Evolutionary conservation across 2,888 invertebrate species (phyloP).

Genomic region (Ecliptopera silaceata): DNA sequence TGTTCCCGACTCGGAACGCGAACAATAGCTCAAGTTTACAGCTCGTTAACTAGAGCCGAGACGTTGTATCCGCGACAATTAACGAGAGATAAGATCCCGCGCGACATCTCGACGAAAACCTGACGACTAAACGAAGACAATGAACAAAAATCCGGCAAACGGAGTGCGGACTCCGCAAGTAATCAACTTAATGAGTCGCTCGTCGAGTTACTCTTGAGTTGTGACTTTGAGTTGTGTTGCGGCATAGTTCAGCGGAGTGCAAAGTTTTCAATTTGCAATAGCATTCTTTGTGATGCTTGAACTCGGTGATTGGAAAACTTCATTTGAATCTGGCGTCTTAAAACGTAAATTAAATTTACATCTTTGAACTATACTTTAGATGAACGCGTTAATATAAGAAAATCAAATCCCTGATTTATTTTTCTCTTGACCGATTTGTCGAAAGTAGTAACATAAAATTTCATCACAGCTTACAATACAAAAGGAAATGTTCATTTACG

Average conservation of each 20-base stretch:
- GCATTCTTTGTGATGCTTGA: neutral
- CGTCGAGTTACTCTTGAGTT: slow-evolving; percentile 35
- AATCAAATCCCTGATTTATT: neutral
- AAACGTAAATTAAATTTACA: neutral
- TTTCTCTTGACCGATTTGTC: slow-evolving; percentile 25
- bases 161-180: slow-evolving; percentile 36
- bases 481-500: slow-evolving; percentile 46
- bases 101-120: slow-evolving; percentile 31
- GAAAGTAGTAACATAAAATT: slow-evolving; percentile 42
- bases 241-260: slow-evolving; percentile 6
- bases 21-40: slow-evolving; percentile 67
- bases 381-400: neutral
- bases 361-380: neutral
- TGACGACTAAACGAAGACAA: slow-evolving; percentile 52
- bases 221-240: slow-evolving; percentile 25
- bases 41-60: slow-evolving; percentile 64
- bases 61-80: slow-evolving; percentile 64
- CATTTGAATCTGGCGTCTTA: too few relatives aligned
- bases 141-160: slow-evolving; percentile 43
- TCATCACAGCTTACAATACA: slow-evolving; percentile 43
- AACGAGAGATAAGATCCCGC: slow-evolving; percentile 64
- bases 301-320: neutral
- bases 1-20: slow-evolving; percentile 36
- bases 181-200: slow-evolving; percentile 48
- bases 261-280: slow-evolving; percentile 5